Evolutionary conservation across 2,113 vertebrate species (phyloP).

Genomic region (Petromus typicus): DNA sequence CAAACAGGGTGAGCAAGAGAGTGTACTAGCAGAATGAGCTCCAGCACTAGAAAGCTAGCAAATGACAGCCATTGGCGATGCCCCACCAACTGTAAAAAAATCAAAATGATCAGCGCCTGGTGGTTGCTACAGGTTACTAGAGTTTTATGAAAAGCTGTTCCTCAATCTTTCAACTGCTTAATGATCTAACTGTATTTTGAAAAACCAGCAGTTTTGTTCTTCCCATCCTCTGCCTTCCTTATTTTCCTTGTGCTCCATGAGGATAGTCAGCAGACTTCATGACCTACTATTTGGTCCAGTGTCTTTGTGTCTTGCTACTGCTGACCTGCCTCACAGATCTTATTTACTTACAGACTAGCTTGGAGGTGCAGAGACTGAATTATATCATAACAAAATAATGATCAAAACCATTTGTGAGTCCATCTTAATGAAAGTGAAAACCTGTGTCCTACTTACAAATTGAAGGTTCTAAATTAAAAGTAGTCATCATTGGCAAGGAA

Average conservation of each 20-base stretch:
- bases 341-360: neutral
- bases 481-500: neutral
- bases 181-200: neutral
- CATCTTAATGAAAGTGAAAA: neutral
- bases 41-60: neutral
- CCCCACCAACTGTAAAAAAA: neutral
- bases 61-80: neutral
- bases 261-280: neutral
- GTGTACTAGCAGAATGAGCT: slow-evolving; percentile 4
- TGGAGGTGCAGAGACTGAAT: neutral
- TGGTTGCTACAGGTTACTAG: neutral
- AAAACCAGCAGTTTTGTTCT: neutral
- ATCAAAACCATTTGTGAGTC: neutral
- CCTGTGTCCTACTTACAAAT: neutral
- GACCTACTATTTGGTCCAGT: neutral
- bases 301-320: neutral
- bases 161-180: neutral
- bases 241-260: neutral
- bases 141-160: neutral
- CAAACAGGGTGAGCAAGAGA: neutral
- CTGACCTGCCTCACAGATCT: neutral
- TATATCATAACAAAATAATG: slow-evolving; percentile 18
- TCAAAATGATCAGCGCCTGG: neutral
- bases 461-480: neutral
- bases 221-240: neutral